Base-by-base conservation (phyloP, 2,797 vertebrate genomes). In the Crenichthys baileyi region DNA sequence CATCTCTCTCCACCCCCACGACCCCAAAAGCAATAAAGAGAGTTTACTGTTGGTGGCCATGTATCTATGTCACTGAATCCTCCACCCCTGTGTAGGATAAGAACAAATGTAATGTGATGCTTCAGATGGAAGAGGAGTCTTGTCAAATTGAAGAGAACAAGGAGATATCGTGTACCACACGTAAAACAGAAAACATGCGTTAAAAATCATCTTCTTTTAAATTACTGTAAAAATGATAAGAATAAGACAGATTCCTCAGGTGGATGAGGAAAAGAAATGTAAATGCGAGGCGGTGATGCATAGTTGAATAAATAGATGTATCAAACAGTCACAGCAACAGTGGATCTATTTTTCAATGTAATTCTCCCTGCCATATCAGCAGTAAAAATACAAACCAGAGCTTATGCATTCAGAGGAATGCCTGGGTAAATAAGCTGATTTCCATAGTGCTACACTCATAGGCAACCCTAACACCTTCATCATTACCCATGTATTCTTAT, bases 401-500 rank as follows among this genome's bases (percentile, higher is more conserved):
- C 29, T 65, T 70, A 89, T 81, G 73, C 18, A 61, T 7, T 70
- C 73, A 65, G 83, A 44, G 22, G 65, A 68, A 68, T 68, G 65
- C 20, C 24, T 44, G 65, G 77, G 71, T 58, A 16, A 72, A 74
- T 85, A 81, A 85, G 81, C 80, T 82, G 70, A 88, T 87, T 86
- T 84, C 46, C 74, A 73, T 12, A 76, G 60, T 53, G 79, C 82
- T 77, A 67, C 85, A 77, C 75, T 73, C 73, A 73, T 44, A 63
- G 86, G 50, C 71, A 81, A 82, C 85, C 76, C 75, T 72, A 83
- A 85, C 88, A 88, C 86, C 87, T 86, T 78, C 79, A 65, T 85
- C 87, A 83, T 86, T 81, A 85, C 72, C 22, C 67, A 24, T 61
- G 71, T 76, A 58, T 88, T 80, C 76, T 88, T 86, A 94, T 93